A percentile compares a stretch with the other conserved stretches of the same genome.
phyloP scores from a whole-genome alignment of 2,797 vertebrate species.

The Malurus splendens region DNA sequence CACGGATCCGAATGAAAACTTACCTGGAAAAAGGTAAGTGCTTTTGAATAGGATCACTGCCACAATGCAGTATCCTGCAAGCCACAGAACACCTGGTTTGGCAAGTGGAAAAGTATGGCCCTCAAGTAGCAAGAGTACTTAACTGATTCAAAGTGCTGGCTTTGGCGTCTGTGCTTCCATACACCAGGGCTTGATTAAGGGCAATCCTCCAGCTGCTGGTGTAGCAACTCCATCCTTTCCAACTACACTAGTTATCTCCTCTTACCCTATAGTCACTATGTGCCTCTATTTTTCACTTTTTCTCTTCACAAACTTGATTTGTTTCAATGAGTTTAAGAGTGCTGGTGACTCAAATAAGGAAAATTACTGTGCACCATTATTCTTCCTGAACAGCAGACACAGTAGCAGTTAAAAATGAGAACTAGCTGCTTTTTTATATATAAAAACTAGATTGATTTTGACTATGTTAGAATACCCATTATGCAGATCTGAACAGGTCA shows the following conservation, averaged over 20 bases:
- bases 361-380: neutral
- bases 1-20: neutral
- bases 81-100: neutral
- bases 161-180: neutral
- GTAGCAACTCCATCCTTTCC: neutral
- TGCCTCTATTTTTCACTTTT: neutral
- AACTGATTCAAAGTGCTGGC: neutral
- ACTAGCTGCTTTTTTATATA: neutral
- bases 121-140: neutral
- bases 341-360: neutral
- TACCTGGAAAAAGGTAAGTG: neutral
- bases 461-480: neutral
- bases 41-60: neutral
- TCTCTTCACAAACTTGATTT: neutral
- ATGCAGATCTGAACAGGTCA: neutral
- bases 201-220: neutral
- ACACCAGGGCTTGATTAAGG: neutral
- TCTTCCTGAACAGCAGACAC: neutral
- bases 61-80: neutral
- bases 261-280: neutral
- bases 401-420: neutral
- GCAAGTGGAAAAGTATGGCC: rapidly evolving
- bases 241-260: neutral
- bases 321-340: neutral
- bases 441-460: neutral